Evolutionary conservation across 2,888 invertebrate genomes (phyloP).

Genomic region (Spilosoma lubricipeda): DNA sequence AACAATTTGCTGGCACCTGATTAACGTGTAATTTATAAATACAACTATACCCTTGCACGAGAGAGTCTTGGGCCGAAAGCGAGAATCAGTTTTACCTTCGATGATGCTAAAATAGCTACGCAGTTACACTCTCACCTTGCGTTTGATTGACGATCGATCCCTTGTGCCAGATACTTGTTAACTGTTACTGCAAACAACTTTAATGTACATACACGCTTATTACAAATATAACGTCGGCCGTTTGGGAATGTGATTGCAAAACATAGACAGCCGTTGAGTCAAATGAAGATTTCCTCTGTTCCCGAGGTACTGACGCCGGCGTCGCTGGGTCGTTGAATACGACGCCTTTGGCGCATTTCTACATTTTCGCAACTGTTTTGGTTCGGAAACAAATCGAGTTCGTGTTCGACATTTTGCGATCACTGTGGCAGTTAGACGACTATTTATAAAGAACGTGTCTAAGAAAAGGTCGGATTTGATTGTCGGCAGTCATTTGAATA

Average conservation of each 20-base stretch:
- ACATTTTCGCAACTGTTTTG: constrained; percentile 78
- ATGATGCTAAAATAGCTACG: constrained; percentile 84
- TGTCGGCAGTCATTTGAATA: constrained; percentile 85
- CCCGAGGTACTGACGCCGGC: constrained; percentile 56
- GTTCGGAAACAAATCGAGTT: constrained; percentile 82
- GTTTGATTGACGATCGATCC: constrained; percentile 86
- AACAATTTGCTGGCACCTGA: constrained; percentile 74
- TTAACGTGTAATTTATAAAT: constrained; percentile 81
- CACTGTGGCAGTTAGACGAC: constrained; percentile 81
- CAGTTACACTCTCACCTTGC: constrained; percentile 85
- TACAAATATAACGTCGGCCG: constrained; percentile 57
- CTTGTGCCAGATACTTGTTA: constrained; percentile 85
- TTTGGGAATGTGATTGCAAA: constrained; percentile 60
- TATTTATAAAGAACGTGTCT: constrained; percentile 85
- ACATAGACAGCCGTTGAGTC: constrained; percentile 51
- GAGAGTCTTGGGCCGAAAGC: constrained; percentile 85
- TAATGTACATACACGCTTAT: constrained; percentile 60
- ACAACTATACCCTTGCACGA: constrained; percentile 80
- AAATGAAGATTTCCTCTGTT: constrained; percentile 62
- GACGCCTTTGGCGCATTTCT: constrained; percentile 72
- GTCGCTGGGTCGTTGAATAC: constrained; percentile 50
- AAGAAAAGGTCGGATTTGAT: constrained; percentile 85
- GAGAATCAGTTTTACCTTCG: constrained; percentile 85
- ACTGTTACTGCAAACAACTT: constrained; percentile 76
- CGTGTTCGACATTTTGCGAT: constrained; percentile 85